These are phyloP conservation scores for Neelides sp. DNA, from an alignment of 1,140 invertebrate genomes.

Conservation along the genomic window DNA sequence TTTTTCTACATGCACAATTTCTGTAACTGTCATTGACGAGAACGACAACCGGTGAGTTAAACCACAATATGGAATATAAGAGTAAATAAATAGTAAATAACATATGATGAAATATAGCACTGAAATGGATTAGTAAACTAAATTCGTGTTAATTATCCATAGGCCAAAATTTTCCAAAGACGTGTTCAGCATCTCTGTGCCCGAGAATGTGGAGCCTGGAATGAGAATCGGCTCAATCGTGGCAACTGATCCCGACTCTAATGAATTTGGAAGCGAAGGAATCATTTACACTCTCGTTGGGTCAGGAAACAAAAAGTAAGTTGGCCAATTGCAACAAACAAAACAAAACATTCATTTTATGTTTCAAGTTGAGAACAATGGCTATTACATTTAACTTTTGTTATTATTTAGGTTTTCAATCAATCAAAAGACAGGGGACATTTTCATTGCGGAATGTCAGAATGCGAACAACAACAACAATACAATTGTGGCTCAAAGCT, in stretches of 20 bases:
- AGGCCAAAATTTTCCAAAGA: constrained; percentile 62
- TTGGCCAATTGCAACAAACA: neutral
- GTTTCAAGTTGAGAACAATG: neutral
- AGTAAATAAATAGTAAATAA: neutral
- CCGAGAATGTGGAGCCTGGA: constrained; percentile 57
- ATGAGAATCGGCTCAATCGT: constrained; percentile 58
- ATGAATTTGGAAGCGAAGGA: constrained; percentile 60
- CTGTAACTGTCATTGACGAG: constrained; percentile 66
- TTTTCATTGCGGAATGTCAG: constrained; percentile 66
- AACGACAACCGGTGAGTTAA: constrained; percentile 12
- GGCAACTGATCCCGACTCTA: constrained; percentile 71
- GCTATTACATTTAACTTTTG: neutral
- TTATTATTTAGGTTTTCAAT: constrained; percentile 51
- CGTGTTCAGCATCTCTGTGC: constrained; percentile 54
- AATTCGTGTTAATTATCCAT: too few relatives aligned
- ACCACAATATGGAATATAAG: neutral
- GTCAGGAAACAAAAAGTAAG: constrained; percentile 56
- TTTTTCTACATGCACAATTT: constrained; percentile 75
- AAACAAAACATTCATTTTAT: neutral
- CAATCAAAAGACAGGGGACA: constrained; percentile 61
- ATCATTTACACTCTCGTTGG: constrained; percentile 75
- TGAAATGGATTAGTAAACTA: too few relatives aligned
- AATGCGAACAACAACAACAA: constrained; percentile 29
- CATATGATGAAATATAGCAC: neutral
- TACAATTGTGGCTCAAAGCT: constrained; percentile 39